These are phyloP conservation scores for Steromphala cineraria DNA, from an alignment of 2,888 invertebrate species.

Conservation along the genomic window DNA sequence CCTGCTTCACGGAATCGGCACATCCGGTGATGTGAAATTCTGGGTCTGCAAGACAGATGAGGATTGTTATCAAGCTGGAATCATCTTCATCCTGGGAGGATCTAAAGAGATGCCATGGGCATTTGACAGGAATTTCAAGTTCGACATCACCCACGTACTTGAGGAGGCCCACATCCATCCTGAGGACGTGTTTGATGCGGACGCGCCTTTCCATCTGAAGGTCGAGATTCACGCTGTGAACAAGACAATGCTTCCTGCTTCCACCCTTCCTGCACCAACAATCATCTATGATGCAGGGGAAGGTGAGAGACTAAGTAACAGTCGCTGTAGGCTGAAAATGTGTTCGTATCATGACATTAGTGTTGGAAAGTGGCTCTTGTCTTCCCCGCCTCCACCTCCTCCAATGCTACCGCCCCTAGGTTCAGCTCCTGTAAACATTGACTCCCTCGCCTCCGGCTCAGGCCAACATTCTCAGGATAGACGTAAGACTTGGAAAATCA, in stretches of 20 bases:
- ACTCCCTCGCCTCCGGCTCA: too few relatives aligned
- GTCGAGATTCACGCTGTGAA: conserved; percentile 19
- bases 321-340: background rate
- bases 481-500: too few relatives aligned
- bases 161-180: background rate
- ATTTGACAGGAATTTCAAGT: conserved; percentile 29
- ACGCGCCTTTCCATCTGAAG: conserved; percentile 13
- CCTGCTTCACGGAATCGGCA: conserved; percentile 30
- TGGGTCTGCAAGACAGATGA: conserved; percentile 16
- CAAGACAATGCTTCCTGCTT: background rate
- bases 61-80: conserved; percentile 19
- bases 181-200: conserved; percentile 23
- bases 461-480: too few relatives aligned
- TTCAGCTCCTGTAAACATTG: background rate
- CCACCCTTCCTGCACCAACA: conserved; percentile 20
- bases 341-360: background rate
- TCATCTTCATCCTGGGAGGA: conserved; percentile 31
- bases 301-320: conserved; percentile 27
- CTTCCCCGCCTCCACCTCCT: background rate
- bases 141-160: conserved; percentile 29
- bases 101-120: conserved; percentile 32
- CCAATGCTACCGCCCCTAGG: background rate
- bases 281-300: conserved; percentile 25
- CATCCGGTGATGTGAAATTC: conserved; percentile 28
- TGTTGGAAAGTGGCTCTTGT: background rate